Conservation (phyloP, 2,888 invertebrate species). For the Leucoptera coffeella region DNA sequence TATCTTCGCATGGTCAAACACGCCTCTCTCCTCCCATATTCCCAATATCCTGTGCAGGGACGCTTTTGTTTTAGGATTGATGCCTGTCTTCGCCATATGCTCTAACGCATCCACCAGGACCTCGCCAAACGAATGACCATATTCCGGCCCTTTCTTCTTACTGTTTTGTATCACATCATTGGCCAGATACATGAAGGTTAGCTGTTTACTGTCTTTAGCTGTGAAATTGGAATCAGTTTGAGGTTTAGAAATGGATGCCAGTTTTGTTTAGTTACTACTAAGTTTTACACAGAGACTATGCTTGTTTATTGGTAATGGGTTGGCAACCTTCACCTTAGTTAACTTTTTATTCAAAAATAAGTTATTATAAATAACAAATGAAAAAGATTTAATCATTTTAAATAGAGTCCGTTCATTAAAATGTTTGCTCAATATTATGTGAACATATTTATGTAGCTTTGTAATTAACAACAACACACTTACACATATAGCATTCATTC, state of each 20-base stretch:
- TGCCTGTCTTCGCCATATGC: conserved; percentile 67
- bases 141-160: conserved; percentile 95
- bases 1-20: conserved; percentile 77
- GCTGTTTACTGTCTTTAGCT: conserved; percentile 80
- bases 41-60: conserved; percentile 75
- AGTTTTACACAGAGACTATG: too few relatives aligned
- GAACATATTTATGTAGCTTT: too few relatives aligned
- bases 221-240: conserved; percentile 19
- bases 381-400: too few relatives aligned
- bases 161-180: conserved; percentile 99
- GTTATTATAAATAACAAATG: too few relatives aligned
- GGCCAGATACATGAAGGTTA: conserved; percentile 95
- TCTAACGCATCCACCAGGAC: conserved; percentile 78
- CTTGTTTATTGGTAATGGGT: too few relatives aligned
- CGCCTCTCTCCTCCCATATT: conserved; percentile 90
- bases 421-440: too few relatives aligned
- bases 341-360: too few relatives aligned
- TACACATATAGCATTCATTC: too few relatives aligned
- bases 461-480: too few relatives aligned
- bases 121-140: conserved; percentile 78
- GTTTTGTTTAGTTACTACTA: neutral
- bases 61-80: conserved; percentile 75
- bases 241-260: conserved; percentile 2
- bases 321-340: too few relatives aligned
- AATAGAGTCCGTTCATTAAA: too few relatives aligned